Evolutionary conservation across 2,797 vertebrate species (phyloP).

Genomic region (Sylvilagus floridanus): DNA sequence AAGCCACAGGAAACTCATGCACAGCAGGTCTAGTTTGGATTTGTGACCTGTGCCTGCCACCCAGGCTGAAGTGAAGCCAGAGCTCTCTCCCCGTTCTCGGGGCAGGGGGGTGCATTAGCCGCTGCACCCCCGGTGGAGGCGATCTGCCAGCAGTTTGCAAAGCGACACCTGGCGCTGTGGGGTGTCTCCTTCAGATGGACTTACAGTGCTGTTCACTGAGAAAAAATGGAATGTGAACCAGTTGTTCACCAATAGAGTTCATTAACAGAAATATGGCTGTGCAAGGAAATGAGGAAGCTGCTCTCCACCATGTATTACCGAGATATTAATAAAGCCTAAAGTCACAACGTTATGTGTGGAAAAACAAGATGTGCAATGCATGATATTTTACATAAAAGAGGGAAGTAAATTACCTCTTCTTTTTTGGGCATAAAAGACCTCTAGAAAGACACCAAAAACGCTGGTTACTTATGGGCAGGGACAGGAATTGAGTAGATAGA

Average conservation of each 20-base stretch:
- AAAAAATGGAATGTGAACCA: background rate
- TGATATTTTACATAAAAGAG: background rate
- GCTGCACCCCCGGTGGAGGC: background rate
- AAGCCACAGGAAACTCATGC: background rate
- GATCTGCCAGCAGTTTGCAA: background rate
- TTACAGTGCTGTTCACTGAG: background rate
- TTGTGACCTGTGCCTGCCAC: background rate
- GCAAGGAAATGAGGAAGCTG: background rate
- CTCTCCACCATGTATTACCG: background rate
- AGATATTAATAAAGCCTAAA: background rate
- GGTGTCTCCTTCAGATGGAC: background rate
- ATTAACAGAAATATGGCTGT: background rate
- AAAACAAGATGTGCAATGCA: background rate
- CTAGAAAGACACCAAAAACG: background rate
- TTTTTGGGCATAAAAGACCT: background rate
- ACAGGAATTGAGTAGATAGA: background rate
- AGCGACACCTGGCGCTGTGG: background rate
- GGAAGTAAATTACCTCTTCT: background rate
- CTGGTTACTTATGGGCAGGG: background rate
- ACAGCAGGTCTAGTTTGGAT: background rate
- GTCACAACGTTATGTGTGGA: background rate
- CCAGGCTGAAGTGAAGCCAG: background rate
- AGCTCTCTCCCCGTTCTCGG: background rate
- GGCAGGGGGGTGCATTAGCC: background rate
- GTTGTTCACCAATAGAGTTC: background rate